Conservation (phyloP, 2,797 vertebrate genomes). For the Neosalanx taihuensis region DNA sequence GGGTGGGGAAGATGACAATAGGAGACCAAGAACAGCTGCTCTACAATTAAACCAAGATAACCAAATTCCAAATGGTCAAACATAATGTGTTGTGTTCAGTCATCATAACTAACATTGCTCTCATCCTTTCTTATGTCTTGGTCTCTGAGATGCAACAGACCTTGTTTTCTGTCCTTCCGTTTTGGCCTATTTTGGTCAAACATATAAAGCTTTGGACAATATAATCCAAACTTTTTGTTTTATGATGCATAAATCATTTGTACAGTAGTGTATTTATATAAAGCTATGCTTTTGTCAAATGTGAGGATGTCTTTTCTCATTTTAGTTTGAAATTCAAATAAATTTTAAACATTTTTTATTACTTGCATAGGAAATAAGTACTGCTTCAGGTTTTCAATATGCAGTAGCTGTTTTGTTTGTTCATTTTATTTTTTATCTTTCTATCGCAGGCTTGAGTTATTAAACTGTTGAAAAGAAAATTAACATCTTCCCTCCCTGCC, state of each 20-base stretch:
- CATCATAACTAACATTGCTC: too few relatives aligned
- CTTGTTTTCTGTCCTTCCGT: too few relatives aligned
- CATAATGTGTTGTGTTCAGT: too few relatives aligned
- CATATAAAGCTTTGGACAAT: background rate
- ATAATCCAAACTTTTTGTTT: background rate
- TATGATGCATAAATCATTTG: conserved; percentile 40
- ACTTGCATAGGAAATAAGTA: background rate
- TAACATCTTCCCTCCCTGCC: too few relatives aligned
- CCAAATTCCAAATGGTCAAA: too few relatives aligned
- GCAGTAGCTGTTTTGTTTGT: too few relatives aligned
- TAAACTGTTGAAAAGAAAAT: too few relatives aligned
- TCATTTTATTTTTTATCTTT: too few relatives aligned
- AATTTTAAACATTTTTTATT: background rate
- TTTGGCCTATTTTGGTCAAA: conserved; percentile 1
- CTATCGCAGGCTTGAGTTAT: too few relatives aligned
- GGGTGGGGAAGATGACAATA: conserved; percentile 95
- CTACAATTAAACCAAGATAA: conserved; percentile 79
- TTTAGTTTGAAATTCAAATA: background rate
- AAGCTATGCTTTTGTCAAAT: conserved; percentile 10
- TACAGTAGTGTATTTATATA: conserved; percentile 55
- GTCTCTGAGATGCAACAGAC: too few relatives aligned
- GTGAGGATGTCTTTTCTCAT: background rate
- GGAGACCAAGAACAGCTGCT: conserved; percentile 86
- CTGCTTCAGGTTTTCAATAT: background rate
- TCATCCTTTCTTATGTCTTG: too few relatives aligned